Evolutionary conservation across 2,888 invertebrate species (phyloP).

Genomic region (Zootermopsis nevadensis): DNA sequence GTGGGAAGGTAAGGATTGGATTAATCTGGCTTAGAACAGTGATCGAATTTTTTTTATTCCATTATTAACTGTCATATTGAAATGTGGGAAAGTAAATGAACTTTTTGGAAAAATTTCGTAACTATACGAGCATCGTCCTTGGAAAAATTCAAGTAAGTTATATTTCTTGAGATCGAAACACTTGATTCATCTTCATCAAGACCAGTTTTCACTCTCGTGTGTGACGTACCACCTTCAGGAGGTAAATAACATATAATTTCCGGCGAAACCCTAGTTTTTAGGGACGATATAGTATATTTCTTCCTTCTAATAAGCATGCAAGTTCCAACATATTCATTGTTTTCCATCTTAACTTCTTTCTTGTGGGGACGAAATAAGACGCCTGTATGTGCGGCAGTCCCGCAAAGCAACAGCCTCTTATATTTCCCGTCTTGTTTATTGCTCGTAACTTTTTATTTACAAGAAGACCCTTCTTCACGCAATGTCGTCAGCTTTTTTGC

Average conservation of each 20-base stretch:
- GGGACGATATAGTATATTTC: conserved; percentile 28
- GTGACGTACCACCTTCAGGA: background rate
- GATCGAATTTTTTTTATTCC: too few relatives aligned
- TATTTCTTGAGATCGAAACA: too few relatives aligned
- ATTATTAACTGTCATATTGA: too few relatives aligned
- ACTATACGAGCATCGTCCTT: too few relatives aligned
- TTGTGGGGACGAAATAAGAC: background rate
- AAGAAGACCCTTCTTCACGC: conserved; percentile 7
- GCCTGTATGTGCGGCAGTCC: background rate
- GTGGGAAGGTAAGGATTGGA: too few relatives aligned
- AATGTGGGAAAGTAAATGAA: too few relatives aligned
- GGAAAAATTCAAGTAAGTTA: too few relatives aligned
- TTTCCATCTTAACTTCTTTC: conserved; percentile 38
- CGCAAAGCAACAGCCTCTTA: conserved; percentile 19
- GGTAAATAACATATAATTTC: conserved; percentile 38
- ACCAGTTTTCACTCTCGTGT: background rate
- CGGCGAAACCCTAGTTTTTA: conserved; percentile 37
- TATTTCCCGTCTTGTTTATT: conserved; percentile 33
- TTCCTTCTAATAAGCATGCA: conserved; percentile 31
- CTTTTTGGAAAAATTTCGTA: too few relatives aligned
- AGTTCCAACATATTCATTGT: conserved; percentile 31
- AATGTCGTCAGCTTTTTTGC: background rate
- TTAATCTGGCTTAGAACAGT: too few relatives aligned
- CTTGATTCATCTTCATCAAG: too few relatives aligned
- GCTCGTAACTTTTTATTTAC: conserved; percentile 42